These are phyloP conservation scores for Centropus bengalensis DNA, from an alignment of 2,113 vertebrate genomes.

Conservation along the genomic window DNA sequence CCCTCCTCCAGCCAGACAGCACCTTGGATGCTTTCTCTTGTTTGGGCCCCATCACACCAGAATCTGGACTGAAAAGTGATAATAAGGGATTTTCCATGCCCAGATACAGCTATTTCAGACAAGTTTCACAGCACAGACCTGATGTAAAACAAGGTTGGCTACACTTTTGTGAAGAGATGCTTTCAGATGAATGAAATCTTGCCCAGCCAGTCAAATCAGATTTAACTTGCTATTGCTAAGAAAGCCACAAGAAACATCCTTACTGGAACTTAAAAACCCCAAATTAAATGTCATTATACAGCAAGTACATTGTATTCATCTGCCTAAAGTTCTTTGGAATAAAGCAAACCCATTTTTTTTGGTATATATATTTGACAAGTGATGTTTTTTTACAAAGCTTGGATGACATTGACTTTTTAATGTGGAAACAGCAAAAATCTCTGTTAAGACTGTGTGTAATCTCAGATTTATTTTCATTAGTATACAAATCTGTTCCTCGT, in stretches of 20 bases:
- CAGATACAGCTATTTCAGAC: not conserved
- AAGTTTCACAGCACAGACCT: not conserved
- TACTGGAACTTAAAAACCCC: not conserved
- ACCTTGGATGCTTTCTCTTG: not conserved
- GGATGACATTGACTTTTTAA: constrained; percentile 9
- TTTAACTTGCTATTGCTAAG: not conserved
- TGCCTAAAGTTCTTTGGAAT: not conserved
- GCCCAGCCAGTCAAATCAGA: not conserved
- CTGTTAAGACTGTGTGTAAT: constrained; percentile 27
- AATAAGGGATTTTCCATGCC: not conserved
- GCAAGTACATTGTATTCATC: not conserved
- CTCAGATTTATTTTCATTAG: constrained; percentile 15
- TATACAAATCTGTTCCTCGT: constrained; percentile 13
- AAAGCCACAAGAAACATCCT: constrained; percentile 30
- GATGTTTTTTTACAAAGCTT: not conserved
- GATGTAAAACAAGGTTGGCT: not conserved
- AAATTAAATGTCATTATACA: constrained; percentile 15
- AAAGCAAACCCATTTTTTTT: not conserved
- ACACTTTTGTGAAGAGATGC: not conserved
- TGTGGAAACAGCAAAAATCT: constrained; percentile 21
- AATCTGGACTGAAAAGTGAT: not conserved
- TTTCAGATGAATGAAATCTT: not conserved
- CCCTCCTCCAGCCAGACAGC: not conserved
- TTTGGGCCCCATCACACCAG: not conserved
- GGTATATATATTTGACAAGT: not conserved